Base-by-base conservation (phyloP, 2,113 vertebrate species). In the Pelvicachromis taeniatus region DNA sequence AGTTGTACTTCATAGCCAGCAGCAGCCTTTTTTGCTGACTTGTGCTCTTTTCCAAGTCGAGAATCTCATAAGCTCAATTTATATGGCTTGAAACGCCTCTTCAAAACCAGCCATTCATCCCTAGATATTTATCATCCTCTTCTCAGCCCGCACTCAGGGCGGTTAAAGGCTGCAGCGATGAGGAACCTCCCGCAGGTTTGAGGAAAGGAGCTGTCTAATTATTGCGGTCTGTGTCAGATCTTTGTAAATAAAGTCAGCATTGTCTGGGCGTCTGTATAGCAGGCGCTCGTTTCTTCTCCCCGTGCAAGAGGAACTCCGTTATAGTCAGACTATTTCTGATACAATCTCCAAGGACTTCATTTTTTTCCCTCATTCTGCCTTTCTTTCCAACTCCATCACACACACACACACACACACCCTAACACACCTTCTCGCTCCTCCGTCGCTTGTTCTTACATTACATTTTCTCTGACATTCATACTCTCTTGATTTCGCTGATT, bases 171-270 rank as follows among this genome's bases (percentile, higher is more conserved):
- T 50, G 52, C 59, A 82, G 81, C 78, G 85, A 73, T 21, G 82
- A 86, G 83, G 65, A 86, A 61, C 58, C 88, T 93, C 87, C 89
- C 13, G 80, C 82, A 91, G 85, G 79, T 91, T 88, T 70, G 68
- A 77, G 81, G 59, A 65, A 88, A 83, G 82, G 78, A 84, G 83
- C 82, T 63, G 83, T 85, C 91, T 93, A 92, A 94, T 95, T 94
- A 94, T 80, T 85, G 63, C 56, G 63, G 63, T 26, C 80, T 77
- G 68, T 92, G 91, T 91, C 85, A 92, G 90, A 93, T 87, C 78
- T 85, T 78, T 68, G 77, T 86, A 82, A 94, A 94, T 89, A 94
- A 90, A 93, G 90, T 85, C 85, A 84, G 85, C 82, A 9, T 17
- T 54, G 31, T 88, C 56, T 80, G 79, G 85, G 79, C 9, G 54